Base-by-base conservation (phyloP, 2,113 vertebrate genomes). In the Perognathus longimembris region DNA sequence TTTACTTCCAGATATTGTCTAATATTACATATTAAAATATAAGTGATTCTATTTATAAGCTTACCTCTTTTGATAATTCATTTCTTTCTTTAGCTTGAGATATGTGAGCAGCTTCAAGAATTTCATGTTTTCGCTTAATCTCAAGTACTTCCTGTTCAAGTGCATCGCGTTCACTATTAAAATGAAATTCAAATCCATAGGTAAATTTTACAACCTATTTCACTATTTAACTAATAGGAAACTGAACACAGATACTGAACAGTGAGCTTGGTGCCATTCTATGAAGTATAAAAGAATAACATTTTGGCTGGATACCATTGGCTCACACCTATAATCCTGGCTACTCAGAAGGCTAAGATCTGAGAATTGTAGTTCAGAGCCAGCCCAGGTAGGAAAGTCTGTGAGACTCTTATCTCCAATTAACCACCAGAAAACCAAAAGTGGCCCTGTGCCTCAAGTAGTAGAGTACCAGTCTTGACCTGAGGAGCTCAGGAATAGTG, bases 51-150 rank as follows among this genome's bases (percentile, higher is more conserved):
- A 88, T 71, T 42, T 71, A 86, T 38, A 88, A 85, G 22, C 85
- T 98, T 98, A 99, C 99, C 99, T 99, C 99, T 97, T 99, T 99
- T 73, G 98, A 97, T 89, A 99, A 98, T 63, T 98, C 98, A 96
- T 98, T 98, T 96, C 98, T 98, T 96, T 99, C 99, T 96, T 98
- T 99, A 86, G 96, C 94, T 95, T 98, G 97, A 73, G 98, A 93
- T 84, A 97, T 96, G 69, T 99, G 98, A 82, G 98, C 97, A 30
- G 98, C 66, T 77, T 99, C 99, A n/a, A 99, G 90, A 45, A 98
- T 96, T 97, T 99, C 99, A 50, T 98, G 97, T 90, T 98, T 98
- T 97, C 98, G 99, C 85, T 98, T 98, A 83, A 99, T 94, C 64
- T 98, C 99, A 94, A 96, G 98, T 26, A 99, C 83, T 85, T 99